Evolutionary conservation across 2,113 vertebrate species (phyloP), one percentile per base, ranked within the genome.

Genomic region (Egretta garzetta): DNA sequence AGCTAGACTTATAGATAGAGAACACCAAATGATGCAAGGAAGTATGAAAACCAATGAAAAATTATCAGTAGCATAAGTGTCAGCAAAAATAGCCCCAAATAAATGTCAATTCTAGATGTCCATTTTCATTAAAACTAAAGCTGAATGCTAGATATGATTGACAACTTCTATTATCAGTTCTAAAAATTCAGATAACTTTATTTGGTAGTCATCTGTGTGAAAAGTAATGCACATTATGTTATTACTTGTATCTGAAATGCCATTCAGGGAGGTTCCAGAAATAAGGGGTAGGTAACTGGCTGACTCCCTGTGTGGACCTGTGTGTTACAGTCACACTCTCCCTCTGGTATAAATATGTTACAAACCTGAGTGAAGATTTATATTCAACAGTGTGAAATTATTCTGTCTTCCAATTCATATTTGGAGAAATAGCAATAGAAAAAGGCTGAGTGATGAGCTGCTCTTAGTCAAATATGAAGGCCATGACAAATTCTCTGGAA

Each of bases 111-210:
- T 97, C 87, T 43, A 56, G 23, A 52, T 39, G 73, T 60, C 89
- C 79, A 28, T 96, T 95, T 87, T 87, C 73, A 81, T 95, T 91
- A 89, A 91, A 87, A 81, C 9, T 63, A 47, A 89, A 93, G 32
- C 27, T 49, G 86, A 86, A 73, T 63, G 33, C 8, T 80, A 79
- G 45, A 43, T 71, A 55, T 68, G 83, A 94, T 74, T 88, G 85
- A 88, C 56, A 86, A 59, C 14, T 91, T 88, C 50, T 80, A 74
- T 63, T 80, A 88, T 43, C 5, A 41, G 60, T 56, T 84, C 59
- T 88, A 81, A 92, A 64, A 94, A 59, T 59, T 93, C 50, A 81
- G 14, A 43, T 92, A 86, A 56, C 32, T 91, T 37, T 47, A 74
- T 93, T 74, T 93, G 37, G 41, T 81, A 75, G 37, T 49, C 50